Conservation (phyloP, 2,888 invertebrate genomes). For the Lomographa bimaculata region DNA sequence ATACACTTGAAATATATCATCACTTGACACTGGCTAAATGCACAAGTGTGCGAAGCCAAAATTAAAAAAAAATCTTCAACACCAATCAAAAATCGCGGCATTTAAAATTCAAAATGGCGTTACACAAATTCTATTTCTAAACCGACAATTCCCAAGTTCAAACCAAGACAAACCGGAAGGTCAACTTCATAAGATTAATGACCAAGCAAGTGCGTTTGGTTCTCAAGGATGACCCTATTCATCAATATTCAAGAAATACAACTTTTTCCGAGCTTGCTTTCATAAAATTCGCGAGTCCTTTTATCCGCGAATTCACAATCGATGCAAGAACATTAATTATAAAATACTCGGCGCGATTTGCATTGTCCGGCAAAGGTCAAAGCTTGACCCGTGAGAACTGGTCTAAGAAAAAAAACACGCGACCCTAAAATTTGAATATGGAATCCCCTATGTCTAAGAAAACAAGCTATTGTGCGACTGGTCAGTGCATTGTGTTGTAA, state of each 20-base stretch:
- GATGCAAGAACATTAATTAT: constrained; percentile 75
- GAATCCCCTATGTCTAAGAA: constrained; percentile 72
- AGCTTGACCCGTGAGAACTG: constrained; percentile 81
- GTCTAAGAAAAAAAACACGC: constrained; percentile 57
- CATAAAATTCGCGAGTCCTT: constrained; percentile 62
- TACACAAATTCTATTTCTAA: constrained; percentile 8
- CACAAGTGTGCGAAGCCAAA: too few species aligned
- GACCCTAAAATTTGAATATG: constrained; percentile 82
- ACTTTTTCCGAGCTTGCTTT: constrained; percentile 65
- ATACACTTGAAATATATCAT: too few species aligned
- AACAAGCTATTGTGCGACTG: constrained; percentile 51
- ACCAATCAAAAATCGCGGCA: too few species aligned
- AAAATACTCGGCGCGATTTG: constrained; percentile 61
- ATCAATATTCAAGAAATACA: constrained; percentile 79
- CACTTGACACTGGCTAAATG: too few species aligned
- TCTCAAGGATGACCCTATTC: constrained; percentile 64
- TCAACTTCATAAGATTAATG: constrained; percentile 64
- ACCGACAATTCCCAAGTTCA: constrained; percentile 22
- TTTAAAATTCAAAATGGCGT: constrained; percentile 2
- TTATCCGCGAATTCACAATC: constrained; percentile 74
- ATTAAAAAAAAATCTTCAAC: too few species aligned
- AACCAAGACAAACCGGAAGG: constrained; percentile 54
- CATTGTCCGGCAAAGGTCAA: constrained; percentile 73
- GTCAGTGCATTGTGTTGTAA: constrained; percentile 44
- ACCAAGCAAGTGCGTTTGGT: constrained; percentile 64